phyloP scores from a whole-genome alignment of 2,888 invertebrate species.

The Acheta domesticus region DNA sequence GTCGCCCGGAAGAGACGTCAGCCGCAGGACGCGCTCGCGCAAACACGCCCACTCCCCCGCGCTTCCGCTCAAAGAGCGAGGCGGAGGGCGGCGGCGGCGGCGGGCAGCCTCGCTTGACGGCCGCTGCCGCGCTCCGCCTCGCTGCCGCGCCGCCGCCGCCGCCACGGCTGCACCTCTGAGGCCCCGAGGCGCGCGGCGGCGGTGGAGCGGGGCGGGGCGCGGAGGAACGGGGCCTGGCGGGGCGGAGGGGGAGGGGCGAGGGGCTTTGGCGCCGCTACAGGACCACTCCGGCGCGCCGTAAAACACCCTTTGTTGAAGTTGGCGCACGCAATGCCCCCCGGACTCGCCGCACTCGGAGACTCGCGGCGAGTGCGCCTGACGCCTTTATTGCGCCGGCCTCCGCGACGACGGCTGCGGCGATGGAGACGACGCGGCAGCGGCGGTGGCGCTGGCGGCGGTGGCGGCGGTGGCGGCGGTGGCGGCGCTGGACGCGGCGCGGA shows the following conservation, averaged over 20 bases:
- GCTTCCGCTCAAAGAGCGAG: background rate
- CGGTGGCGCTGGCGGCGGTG: background rate
- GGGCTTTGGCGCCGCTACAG: background rate
- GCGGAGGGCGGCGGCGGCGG: background rate
- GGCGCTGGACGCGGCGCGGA: background rate
- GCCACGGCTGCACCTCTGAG: background rate
- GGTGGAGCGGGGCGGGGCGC: background rate
- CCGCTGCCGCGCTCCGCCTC: background rate
- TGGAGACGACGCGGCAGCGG: background rate
- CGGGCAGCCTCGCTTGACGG: background rate
- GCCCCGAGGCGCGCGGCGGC: background rate
- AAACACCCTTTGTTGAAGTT: constrained; percentile 10
- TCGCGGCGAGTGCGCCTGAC: constrained; percentile 6
- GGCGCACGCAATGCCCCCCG: constrained; percentile 1
- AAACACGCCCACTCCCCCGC: constrained; percentile 18
- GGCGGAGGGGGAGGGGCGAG: background rate
- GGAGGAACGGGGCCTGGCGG: background rate
- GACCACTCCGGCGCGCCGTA: background rate
- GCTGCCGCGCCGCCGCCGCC: background rate
- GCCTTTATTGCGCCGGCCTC: background rate
- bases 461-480: background rate
- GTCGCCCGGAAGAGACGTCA: background rate
- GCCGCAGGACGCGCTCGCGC: constrained; percentile 18
- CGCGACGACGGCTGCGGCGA: background rate
- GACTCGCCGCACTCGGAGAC: constrained; percentile 9